phyloP scores from a whole-genome alignment of 2,797 vertebrate species.

The Cirrhinus mrigala region DNA sequence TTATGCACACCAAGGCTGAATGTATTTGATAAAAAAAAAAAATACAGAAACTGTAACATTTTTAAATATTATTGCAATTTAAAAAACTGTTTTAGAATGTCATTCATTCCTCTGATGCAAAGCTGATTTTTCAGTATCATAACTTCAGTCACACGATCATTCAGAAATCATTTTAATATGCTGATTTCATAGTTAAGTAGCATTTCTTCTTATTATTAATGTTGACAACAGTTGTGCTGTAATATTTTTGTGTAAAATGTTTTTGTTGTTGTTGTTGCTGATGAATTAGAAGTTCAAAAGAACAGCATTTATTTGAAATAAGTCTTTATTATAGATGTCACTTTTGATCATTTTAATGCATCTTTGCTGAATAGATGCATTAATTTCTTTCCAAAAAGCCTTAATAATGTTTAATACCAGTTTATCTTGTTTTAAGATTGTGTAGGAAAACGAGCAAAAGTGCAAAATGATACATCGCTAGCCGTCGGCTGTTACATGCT shows the following conservation, averaged over 20 bases:
- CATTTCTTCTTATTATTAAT: background rate
- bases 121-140: no score
- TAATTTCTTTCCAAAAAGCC: background rate
- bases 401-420: background rate
- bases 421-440: background rate
- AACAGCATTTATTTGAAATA: background rate
- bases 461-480: conserved; percentile 8
- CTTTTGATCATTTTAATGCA: background rate
- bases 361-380: background rate
- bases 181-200: background rate
- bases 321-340: background rate
- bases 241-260: background rate
- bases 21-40: no score
- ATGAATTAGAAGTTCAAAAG: background rate
- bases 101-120: no score
- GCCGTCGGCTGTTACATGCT: background rate
- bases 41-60: no score
- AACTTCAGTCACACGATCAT: no score
- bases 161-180: background rate
- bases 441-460: background rate
- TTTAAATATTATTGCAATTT: no score
- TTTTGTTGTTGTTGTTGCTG: background rate
- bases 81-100: no score
- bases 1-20: no score
- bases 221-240: background rate